Conservation (phyloP, 1,140 invertebrate species). For the Drosophila yakuba region DNA sequence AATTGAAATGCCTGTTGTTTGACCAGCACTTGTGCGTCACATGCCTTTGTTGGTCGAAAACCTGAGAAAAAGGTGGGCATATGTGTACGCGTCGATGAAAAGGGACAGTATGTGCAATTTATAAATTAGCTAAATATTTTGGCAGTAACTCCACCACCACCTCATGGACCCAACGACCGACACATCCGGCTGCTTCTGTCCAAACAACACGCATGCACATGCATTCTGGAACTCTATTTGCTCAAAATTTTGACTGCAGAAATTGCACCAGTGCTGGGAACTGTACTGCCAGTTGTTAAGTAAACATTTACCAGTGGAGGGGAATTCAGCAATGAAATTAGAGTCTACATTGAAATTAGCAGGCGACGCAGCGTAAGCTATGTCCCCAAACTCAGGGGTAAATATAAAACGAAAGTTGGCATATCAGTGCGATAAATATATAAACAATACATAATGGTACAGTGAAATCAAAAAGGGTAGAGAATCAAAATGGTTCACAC, state of each 20-base stretch:
- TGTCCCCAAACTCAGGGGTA: constrained; percentile 43
- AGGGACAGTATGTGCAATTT: constrained; percentile 47
- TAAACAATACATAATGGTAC: background rate
- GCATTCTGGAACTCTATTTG: constrained; percentile 55
- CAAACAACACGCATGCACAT: constrained; percentile 42
- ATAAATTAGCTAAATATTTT: constrained; percentile 78
- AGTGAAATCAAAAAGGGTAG: background rate
- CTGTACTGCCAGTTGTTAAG: constrained; percentile 33
- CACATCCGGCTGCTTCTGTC: constrained; percentile 3
- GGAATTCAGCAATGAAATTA: background rate
- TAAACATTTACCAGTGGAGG: constrained; percentile 46
- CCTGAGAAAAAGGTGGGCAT: constrained; percentile 3
- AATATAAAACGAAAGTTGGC: constrained; percentile 27
- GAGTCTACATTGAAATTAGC: constrained; percentile 52
- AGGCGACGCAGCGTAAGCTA: constrained; percentile 47
- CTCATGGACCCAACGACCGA: background rate
- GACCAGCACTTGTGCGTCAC: constrained; percentile 38
- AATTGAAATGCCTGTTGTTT: constrained; percentile 47
- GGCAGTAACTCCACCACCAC: constrained; percentile 16
- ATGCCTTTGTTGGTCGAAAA: constrained; percentile 41
- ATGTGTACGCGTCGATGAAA: constrained; percentile 12
- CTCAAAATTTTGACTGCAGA: constrained; percentile 47
- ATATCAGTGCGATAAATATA: constrained; percentile 14
- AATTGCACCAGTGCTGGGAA: constrained; percentile 21
- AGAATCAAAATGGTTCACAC: background rate